Base-by-base conservation (phyloP, 2,797 vertebrate genomes). In the Hoplostethus mediterraneus region DNA sequence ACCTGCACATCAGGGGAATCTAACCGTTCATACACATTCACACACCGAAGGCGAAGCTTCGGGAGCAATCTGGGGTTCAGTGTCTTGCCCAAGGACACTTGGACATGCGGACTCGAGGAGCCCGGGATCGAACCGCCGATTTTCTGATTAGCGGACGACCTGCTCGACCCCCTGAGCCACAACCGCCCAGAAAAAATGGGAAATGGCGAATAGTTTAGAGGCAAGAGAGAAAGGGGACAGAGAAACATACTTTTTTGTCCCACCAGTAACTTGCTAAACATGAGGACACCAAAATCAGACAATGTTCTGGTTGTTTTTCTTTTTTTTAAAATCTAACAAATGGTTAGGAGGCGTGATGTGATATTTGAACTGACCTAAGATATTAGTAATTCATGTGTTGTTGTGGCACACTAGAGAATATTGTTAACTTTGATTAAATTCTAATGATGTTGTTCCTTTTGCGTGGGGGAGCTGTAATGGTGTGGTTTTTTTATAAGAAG, bases 371-470 rank as follows among this genome's bases (percentile, higher is more conserved):
- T 75, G 69, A 65, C 59, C 77, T 67, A 63, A 13, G 0, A 12
- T 77, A 83, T 90, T 70, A 85, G 71, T 79, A 73, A 87, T 82
- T 81, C 36, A 85, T 79, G 63, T 13, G 3, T 67, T 63, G 54
- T 73, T 77, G 54, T 28, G 33, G 45, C 49, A 59, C 58, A 69
- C 31, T 14, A 44, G 12, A 83, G 71, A 83, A 80, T 73, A 42
- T 52, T 52, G 87, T 86, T 77, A 67, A 60, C 59, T 85, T 73
- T 86, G 71, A 85, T 88, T 73, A 69, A 84, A 73, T 79, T 79
- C 58, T 84, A 80, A 87, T 88, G 59, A 70, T 83, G 75, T 74
- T 85, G 54, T 79, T 85, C 54, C 28, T 73, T 79, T 75, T 56
- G 57, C 54, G 75, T 47, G 42, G 63, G 47, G 11, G 28, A 58